Conservation (phyloP, 2,888 invertebrate genomes). For the Bombylius major region DNA sequence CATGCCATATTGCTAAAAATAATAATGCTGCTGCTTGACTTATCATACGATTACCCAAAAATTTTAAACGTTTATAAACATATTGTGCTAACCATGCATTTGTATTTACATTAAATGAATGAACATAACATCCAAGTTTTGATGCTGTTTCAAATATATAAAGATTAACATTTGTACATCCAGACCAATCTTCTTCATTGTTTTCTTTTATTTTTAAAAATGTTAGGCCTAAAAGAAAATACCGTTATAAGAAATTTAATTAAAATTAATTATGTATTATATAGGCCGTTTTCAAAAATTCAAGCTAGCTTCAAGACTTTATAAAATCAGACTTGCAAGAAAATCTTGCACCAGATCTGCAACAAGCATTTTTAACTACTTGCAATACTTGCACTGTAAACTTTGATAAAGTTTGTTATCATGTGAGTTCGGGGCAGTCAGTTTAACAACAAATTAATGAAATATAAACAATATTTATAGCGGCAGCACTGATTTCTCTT, state of each 20-base stretch:
- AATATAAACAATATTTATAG: too few species aligned
- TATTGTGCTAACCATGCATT: slow-evolving; percentile 91
- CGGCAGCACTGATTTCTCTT: too few species aligned
- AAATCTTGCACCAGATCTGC: too few species aligned
- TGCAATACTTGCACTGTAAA: too few species aligned
- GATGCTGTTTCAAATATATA: slow-evolving; percentile 67
- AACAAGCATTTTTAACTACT: too few species aligned
- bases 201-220: slow-evolving; percentile 43
- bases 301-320: background rate
- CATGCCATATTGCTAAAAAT: slow-evolving; percentile 94
- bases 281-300: background rate
- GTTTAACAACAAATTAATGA: too few species aligned
- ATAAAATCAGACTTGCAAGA: too few species aligned
- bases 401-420: too few species aligned
- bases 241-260: background rate
- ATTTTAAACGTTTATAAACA: slow-evolving; percentile 84
- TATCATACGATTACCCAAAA: slow-evolving; percentile 65
- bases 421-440: too few species aligned
- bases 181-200: slow-evolving; percentile 79
- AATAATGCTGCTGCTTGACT: slow-evolving; percentile 73
- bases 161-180: slow-evolving; percentile 81
- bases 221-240: slow-evolving; percentile 55
- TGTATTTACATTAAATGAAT: slow-evolving; percentile 90
- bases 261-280: background rate
- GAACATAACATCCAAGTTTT: slow-evolving; percentile 75